A percentile compares a stretch with the other conserved stretches of the same genome.
These are phyloP conservation scores for Thecocarcelia acutangulata DNA, from an alignment of 2,888 invertebrate genomes.

Conservation along the genomic window DNA sequence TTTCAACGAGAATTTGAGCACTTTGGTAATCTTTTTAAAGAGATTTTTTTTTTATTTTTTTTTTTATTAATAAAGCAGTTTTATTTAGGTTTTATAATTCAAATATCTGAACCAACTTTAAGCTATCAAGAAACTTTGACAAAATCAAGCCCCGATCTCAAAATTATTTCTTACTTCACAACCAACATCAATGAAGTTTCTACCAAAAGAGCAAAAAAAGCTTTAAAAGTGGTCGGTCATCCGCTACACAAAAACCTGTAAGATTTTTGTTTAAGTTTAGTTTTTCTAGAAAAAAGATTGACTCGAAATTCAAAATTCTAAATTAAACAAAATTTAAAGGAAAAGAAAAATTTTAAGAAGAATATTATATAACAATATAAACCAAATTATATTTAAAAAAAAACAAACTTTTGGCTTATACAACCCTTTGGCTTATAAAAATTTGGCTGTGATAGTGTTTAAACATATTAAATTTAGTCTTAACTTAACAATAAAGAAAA, in stretches of 20 bases:
- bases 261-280: slow-evolving; percentile 48
- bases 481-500: slow-evolving; percentile 67
- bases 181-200: slow-evolving; percentile 29
- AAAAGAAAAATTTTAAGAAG: slow-evolving; percentile 63
- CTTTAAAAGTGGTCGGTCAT: not conserved
- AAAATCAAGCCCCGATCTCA: slow-evolving; percentile 61
- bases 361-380: slow-evolving; percentile 56
- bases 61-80: slow-evolving; percentile 46
- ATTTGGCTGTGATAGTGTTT: slow-evolving; percentile 82
- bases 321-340: slow-evolving; percentile 73
- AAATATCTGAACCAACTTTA: not conserved
- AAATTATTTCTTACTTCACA: slow-evolving; percentile 47
- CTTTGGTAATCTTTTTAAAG: slow-evolving; percentile 55
- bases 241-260: slow-evolving; percentile 35
- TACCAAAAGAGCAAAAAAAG: slow-evolving; percentile 12
- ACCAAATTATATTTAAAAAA: slow-evolving; percentile 61
- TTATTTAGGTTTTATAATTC: slow-evolving; percentile 50
- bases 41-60: not conserved
- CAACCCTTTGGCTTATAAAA: slow-evolving; percentile 79
- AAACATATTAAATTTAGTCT: slow-evolving; percentile 72
- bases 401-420: slow-evolving; percentile 73
- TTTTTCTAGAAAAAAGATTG: slow-evolving; percentile 62
- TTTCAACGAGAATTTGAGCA: slow-evolving; percentile 48
- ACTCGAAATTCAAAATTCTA: slow-evolving; percentile 81
- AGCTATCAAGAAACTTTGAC: slow-evolving; percentile 46